Percentiles rank a stretch among this genome's conserved stretches.
Evolutionary conservation across 1,140 invertebrate genomes (phyloP).

Genomic region (Nymphalis io): DNA sequence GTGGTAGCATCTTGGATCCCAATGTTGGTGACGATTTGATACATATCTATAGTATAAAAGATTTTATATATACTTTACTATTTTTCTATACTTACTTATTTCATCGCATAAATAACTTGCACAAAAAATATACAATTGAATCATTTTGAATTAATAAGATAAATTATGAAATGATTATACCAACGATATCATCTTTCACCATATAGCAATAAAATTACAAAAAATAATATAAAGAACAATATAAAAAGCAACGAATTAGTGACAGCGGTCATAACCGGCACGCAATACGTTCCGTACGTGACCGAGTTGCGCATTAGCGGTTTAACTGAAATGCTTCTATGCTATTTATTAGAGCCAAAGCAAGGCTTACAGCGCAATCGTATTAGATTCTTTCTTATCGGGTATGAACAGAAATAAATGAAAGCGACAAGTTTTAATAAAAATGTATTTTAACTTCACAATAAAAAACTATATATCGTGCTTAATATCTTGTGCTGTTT

Average conservation of each 20-base stretch:
- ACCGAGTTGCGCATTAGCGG: slow-evolving; percentile 23
- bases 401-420: neutral
- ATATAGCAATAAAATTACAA: neutral
- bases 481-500: too few species aligned
- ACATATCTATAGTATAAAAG: too few species aligned
- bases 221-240: too few species aligned
- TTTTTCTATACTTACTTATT: too few species aligned
- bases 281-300: slow-evolving; percentile 29
- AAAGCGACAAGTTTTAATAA: too few species aligned
- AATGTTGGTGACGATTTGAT: too few species aligned
- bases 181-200: neutral
- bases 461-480: too few species aligned
- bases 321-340: slow-evolving; percentile 21
- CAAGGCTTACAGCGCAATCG: slow-evolving; percentile 11
- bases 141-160: neutral
- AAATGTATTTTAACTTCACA: too few species aligned
- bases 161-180: neutral
- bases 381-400: slow-evolving; percentile 7
- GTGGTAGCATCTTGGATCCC: too few species aligned
- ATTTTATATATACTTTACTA: too few species aligned
- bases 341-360: slow-evolving; percentile 20
- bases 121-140: too few species aligned
- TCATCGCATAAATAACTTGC: too few species aligned
- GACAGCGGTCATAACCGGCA: slow-evolving; percentile 17
- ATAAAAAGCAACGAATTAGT: slow-evolving; percentile 14